Evolutionary conservation across 2,797 vertebrate genomes (phyloP).

Genomic region (Morelia viridis): DNA sequence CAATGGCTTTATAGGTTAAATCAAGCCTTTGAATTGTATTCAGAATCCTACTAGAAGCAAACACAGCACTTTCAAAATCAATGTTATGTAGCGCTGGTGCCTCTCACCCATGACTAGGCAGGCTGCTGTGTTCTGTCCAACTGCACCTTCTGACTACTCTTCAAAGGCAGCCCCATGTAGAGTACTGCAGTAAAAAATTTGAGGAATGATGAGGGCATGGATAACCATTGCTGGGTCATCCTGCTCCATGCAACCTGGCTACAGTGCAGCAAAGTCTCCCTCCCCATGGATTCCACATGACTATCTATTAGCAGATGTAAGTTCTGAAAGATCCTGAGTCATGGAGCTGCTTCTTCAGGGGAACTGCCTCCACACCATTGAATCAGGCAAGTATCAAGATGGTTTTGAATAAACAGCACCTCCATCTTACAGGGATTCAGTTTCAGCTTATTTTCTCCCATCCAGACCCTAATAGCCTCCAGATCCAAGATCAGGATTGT

Average conservation of each 20-base stretch:
- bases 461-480: too few relatives aligned
- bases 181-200: neutral
- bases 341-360: too few relatives aligned
- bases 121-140: neutral
- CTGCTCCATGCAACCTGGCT: neutral
- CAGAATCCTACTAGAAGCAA: neutral
- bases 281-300: neutral
- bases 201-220: neutral
- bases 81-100: neutral
- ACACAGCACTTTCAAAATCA: neutral
- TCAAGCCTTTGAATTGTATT: neutral
- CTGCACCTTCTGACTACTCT: neutral
- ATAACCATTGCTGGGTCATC: neutral
- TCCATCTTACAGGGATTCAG: too few relatives aligned
- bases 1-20: neutral
- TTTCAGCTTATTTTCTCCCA: too few relatives aligned
- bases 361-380: too few relatives aligned
- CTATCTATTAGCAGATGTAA: neutral
- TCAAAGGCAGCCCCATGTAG: neutral
- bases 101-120: neutral
- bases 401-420: too few relatives aligned
- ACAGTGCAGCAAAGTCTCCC: neutral
- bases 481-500: too few relatives aligned
- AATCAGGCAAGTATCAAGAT: too few relatives aligned
- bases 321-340: neutral